Base-by-base conservation (phyloP, 2,888 invertebrate species). In the Lasioglossum villosulum region DNA sequence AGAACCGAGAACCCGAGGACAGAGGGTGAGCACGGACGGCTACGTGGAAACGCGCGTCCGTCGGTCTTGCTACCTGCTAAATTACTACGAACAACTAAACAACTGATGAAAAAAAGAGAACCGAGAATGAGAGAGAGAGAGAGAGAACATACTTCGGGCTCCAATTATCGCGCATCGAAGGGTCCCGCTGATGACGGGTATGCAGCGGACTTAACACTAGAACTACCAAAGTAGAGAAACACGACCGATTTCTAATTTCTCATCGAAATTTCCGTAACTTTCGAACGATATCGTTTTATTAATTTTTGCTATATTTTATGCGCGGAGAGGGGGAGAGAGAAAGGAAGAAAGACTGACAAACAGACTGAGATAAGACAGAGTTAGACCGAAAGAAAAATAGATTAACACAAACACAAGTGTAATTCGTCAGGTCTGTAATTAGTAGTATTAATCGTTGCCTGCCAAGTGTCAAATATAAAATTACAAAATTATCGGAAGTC, bases 21-120 rank as follows among this genome's bases (percentile, higher is more conserved):
- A 72, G 80, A 79, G 77, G 75, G 84, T 77, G 81, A 73, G 72
- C 78, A 77, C 72, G 42, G 71, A 75, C 71, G 45, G 71, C 78
- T 72, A 75, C 74, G 80, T 81, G 82, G 87, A 86, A 87, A 81
- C 87, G 79, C 87, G 79, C 56, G 56, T 12, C 30, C 79, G 82
- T 68, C 82, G 80, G 80, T 89, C 88, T 84, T 82, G 88, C 91
- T 91, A 91, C 91, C 91, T 91, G 91, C 91, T 91, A 91, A 91
- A 91, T 91, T 91, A 80, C 91, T 91, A 86, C 86, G 82, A 88
- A 82, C 84, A 84, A 81, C 82, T 83, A 68, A 68, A 81, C 86
- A 82, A 66, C 83, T 82, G 74, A 81, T 74, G 77, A 86, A 70
- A 70, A 83, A 78, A 76, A 70, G 83, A 72, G 19, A 63, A 63